These are phyloP conservation scores for Enchytraeus crypticus DNA, from an alignment of 2,888 invertebrate genomes.

Conservation along the genomic window DNA sequence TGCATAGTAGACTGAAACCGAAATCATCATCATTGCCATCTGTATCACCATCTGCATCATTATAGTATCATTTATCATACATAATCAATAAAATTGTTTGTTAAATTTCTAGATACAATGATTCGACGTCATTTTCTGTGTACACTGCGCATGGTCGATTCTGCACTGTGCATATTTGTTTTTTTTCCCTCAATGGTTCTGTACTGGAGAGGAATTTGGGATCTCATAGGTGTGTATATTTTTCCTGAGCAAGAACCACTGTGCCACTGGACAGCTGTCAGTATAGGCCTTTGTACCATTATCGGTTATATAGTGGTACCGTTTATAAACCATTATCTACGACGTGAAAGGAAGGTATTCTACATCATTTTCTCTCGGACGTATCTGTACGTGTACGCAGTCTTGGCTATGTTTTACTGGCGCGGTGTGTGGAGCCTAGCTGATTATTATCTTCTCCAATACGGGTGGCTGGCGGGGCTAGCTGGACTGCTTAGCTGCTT, in stretches of 20 bases:
- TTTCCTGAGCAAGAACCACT: slow-evolving; percentile 2
- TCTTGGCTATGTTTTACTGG: slow-evolving; percentile 21
- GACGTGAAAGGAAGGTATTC: background rate
- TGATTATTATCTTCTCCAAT: slow-evolving; percentile 16
- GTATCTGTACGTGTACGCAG: slow-evolving; percentile 11
- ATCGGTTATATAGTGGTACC: slow-evolving; percentile 9
- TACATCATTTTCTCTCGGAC: slow-evolving; percentile 6
- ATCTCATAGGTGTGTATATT: slow-evolving; percentile 15
- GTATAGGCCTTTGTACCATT: slow-evolving; percentile 7
- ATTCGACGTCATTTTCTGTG: too few relatives aligned
- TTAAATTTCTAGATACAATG: too few relatives aligned
- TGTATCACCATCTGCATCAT: too few relatives aligned
- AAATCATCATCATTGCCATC: too few relatives aligned
- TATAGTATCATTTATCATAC: too few relatives aligned
- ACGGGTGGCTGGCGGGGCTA: slow-evolving; percentile 6
- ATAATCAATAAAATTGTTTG: too few relatives aligned
- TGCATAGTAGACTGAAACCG: too few relatives aligned
- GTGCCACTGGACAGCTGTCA: slow-evolving; percentile 4
- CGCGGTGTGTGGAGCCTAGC: slow-evolving; percentile 19
- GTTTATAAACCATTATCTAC: background rate
- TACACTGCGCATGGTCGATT: slow-evolving; percentile 5
- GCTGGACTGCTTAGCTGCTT: slow-evolving; percentile 5
- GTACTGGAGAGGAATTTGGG: slow-evolving; percentile 26
- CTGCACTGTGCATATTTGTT: slow-evolving; percentile 10
- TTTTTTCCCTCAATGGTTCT: slow-evolving; percentile 20